Percentiles rank a stretch among this genome's conserved stretches.
These are phyloP conservation scores for Camponotus fellah DNA, from an alignment of 2,888 invertebrate genomes.

Conservation along the genomic window DNA sequence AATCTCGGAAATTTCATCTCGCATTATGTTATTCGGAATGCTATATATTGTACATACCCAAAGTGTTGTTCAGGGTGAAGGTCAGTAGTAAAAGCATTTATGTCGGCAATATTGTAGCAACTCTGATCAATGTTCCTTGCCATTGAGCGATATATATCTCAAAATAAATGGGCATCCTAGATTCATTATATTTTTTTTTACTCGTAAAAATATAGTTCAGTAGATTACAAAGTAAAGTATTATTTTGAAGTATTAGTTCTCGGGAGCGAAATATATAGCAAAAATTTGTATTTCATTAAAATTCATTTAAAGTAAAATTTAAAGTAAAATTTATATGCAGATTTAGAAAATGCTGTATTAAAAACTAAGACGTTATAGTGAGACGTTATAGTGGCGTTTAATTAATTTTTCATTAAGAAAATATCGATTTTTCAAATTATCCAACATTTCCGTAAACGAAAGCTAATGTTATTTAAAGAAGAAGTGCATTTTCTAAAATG, in stretches of 20 bases:
- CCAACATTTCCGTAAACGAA: neutral
- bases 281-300: neutral
- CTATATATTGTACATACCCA: slow-evolving; percentile 1
- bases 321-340: neutral
- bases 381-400: neutral
- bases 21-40: neutral
- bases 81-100: slow-evolving; percentile 73
- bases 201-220: slow-evolving; percentile 6
- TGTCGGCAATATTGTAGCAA: slow-evolving; percentile 68
- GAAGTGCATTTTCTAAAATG: neutral
- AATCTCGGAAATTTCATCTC: slow-evolving; percentile 17
- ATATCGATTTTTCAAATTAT: neutral
- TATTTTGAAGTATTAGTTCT: too few relatives aligned
- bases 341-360: neutral
- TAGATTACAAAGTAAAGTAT: slow-evolving; percentile 13
- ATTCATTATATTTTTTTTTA: slow-evolving; percentile 13
- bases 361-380: neutral
- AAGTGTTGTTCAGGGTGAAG: slow-evolving; percentile 26
- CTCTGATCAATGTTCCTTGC: slow-evolving; percentile 34
- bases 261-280: neutral
- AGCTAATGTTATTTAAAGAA: neutral
- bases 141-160: slow-evolving; percentile 19
- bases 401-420: slow-evolving; percentile 1
- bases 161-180: neutral
- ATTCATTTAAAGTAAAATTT: neutral